phyloP scores from a whole-genome alignment of 2,797 vertebrate genomes.

The Pampus argenteus region DNA sequence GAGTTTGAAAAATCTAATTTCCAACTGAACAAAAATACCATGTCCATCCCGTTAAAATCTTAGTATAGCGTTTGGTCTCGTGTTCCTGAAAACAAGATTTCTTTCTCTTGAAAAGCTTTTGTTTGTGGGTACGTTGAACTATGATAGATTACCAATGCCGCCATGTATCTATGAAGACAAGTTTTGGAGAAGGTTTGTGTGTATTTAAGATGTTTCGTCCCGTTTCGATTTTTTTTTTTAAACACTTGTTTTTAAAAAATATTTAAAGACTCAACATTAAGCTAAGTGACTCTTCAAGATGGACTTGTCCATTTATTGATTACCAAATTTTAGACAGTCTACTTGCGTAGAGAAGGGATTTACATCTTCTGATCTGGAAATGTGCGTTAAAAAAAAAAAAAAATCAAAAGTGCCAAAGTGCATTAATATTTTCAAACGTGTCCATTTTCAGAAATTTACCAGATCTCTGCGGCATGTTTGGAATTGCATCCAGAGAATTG shows the following conservation, averaged over 20 bases:
- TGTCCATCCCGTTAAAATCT: conserved; percentile 8
- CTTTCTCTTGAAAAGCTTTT: neutral
- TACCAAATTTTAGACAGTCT: conserved; percentile 1
- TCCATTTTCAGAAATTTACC: conserved; percentile 1
- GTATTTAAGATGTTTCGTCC: conserved; percentile 10
- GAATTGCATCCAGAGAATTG: conserved; percentile 40
- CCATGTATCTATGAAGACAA: neutral
- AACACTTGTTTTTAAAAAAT: neutral
- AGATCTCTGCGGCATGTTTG: conserved; percentile 37
- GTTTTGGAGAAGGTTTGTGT: neutral
- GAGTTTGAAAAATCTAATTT: conserved; percentile 27
- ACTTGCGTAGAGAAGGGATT: neutral
- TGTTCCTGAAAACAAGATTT: neutral
- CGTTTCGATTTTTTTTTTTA: neutral
- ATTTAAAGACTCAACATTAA: neutral
- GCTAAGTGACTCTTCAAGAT: conserved; percentile 8
- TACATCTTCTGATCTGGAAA: conserved; percentile 17
- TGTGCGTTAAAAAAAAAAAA: neutral
- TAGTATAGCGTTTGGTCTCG: neutral
- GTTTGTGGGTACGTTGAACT: neutral
- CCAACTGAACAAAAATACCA: conserved; percentile 2
- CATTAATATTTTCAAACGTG: conserved; percentile 11
- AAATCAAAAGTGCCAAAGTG: conserved; percentile 17
- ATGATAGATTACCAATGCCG: neutral
- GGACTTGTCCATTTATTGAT: neutral